Base-by-base conservation (phyloP, 2,113 vertebrate species). In the Polypterus senegalus region DNA sequence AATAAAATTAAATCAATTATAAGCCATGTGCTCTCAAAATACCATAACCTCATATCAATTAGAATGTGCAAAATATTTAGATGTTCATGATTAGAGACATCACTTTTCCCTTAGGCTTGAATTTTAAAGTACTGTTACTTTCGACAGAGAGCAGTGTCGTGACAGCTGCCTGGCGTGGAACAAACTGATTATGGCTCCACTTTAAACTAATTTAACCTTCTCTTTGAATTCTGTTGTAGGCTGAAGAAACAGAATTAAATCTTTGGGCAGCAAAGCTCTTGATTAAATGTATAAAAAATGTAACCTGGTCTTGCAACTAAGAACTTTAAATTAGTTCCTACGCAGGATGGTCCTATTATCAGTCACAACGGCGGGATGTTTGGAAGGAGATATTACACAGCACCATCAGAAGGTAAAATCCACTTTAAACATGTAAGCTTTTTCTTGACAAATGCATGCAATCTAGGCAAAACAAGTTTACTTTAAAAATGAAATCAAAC, bases 121-220 rank as follows among this genome's bases (percentile, higher is more conserved):
- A 48, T 49, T 60, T 48, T 47, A n/a, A 52, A 61, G 49, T 9
- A 61, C 46, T 45, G 46, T 48, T 10, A 46, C 49, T 48, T 66
- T 53, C 61, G 60, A 57, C 48, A 49, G 48, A 10, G 11, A 11
- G 47, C 48, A 53, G 54, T 58, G 48, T 60, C 9, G 27, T n/a
- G 45, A 51, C 60, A 61, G 54, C 54, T 53, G 11, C 57, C 49
- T 62, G 49, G 45, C 44, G 49, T 58, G 60, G 60, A 66, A 66
- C 65, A 47, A 66, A 66, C 55, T 61, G 65, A 66, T 66, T 66
- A 66, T 48, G 55, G 53, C 48, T 57, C 47, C 61, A 61, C 61
- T 48, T 61, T 61, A 62, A 66, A 62, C 65, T 59, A 61, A 66
- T 66, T 66, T 58, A 46, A 46, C 60, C 48, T 57, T 66, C 65